A percentile compares a stretch with the other conserved stretches of the same genome.
Evolutionary conservation across 2,113 vertebrate species (phyloP).

Genomic region (Callospermophilus lateralis): DNA sequence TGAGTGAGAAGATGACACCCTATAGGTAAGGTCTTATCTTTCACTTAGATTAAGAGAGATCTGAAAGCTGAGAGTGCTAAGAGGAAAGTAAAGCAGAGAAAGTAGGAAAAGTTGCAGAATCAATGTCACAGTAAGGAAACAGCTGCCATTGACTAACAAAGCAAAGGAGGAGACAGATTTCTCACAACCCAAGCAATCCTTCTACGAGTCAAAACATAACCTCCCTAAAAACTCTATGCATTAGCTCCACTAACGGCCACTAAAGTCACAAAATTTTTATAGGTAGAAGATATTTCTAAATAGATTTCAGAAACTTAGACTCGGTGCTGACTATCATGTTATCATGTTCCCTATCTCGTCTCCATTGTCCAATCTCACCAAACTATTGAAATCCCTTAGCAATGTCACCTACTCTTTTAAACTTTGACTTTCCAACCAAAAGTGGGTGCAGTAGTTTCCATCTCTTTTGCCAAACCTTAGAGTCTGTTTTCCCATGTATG

Average conservation of each 20-base stretch:
- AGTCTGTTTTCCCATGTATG: too few relatives aligned
- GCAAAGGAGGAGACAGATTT: background rate
- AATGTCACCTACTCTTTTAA: background rate
- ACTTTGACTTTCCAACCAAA: background rate
- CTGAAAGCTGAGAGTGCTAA: background rate
- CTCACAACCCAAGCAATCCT: background rate
- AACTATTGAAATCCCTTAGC: background rate
- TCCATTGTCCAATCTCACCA: background rate
- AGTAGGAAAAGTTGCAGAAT: background rate
- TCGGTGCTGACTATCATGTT: too few relatives aligned
- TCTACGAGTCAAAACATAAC: background rate
- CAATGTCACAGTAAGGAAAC: background rate
- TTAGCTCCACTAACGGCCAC: background rate
- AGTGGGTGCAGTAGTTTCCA: background rate
- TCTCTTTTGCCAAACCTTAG: background rate
- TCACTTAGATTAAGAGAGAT: background rate
- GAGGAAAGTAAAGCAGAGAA: background rate
- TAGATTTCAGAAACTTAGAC: background rate
- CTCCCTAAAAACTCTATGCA: background rate
- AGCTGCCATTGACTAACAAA: background rate
- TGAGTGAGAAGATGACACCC: background rate
- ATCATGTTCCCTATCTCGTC: too few relatives aligned
- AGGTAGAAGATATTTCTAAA: background rate
- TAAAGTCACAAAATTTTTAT: background rate
- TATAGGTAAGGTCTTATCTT: background rate